Evolutionary conservation across 2,113 vertebrate species (phyloP).

Genomic region (Heterotilapia buettikoferi): DNA sequence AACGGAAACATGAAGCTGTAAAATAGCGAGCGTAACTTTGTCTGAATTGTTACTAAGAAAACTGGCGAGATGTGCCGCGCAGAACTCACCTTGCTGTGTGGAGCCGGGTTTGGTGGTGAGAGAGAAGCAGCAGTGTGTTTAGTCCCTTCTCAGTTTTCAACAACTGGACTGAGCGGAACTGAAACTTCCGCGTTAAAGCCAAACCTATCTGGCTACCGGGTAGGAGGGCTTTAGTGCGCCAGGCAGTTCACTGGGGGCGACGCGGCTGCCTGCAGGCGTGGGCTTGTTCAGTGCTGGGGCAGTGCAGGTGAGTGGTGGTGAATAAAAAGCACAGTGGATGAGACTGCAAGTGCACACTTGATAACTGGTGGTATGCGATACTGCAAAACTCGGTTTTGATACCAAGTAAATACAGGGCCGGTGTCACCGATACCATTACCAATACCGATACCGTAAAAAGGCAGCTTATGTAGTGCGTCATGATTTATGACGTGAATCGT

Average conservation of each 20-base stretch:
- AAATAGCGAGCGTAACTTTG: neutral
- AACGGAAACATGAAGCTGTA: neutral
- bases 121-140: slow-evolving; percentile 32
- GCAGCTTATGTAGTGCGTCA: neutral
- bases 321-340: neutral
- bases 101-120: slow-evolving; percentile 12
- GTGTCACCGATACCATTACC: neutral
- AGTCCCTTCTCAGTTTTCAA: slow-evolving; percentile 19
- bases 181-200: slow-evolving; percentile 64
- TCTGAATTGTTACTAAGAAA: accelerated
- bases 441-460: neutral
- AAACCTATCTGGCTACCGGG: slow-evolving; percentile 3
- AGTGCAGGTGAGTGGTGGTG: neutral
- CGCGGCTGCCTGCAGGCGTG: neutral
- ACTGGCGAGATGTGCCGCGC: neutral
- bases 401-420: neutral
- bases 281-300: neutral
- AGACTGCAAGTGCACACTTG: neutral
- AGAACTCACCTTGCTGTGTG: slow-evolving; percentile 40
- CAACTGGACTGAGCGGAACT: slow-evolving; percentile 43
- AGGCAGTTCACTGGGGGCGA: neutral
- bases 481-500: neutral
- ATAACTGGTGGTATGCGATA: neutral
- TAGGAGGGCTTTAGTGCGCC: slow-evolving; percentile 20
- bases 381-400: neutral